A percentile compares a stretch with the other conserved stretches of the same genome.
Conservation (phyloP, 2,888 invertebrate genomes). For the Beris chalybata region DNA sequence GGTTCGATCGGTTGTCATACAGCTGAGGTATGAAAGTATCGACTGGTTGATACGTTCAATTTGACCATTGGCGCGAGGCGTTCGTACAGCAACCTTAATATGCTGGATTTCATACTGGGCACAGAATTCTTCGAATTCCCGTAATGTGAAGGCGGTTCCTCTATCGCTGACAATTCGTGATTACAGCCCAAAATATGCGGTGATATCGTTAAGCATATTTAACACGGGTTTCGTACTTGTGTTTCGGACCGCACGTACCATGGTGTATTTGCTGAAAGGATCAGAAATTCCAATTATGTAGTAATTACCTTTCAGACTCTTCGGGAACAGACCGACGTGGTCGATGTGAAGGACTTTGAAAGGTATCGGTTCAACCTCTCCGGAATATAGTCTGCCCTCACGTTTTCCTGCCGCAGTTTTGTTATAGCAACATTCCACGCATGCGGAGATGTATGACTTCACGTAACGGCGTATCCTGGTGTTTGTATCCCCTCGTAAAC, state of each 20-base stretch:
- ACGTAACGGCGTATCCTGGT: too few relatives aligned
- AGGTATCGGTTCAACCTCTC: too few relatives aligned
- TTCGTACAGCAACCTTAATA: constrained; percentile 9
- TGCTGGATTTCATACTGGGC: background rate
- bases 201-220: constrained; percentile 2
- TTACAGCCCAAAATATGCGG: constrained; percentile 5
- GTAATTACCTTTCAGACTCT: too few relatives aligned
- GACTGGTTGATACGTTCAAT: constrained; percentile 26
- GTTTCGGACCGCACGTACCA: constrained; percentile 25
- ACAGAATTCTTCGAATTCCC: constrained; percentile 6
- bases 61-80: constrained; percentile 22
- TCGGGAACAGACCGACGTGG: too few relatives aligned
- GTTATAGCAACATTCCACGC: too few relatives aligned
- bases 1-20: background rate
- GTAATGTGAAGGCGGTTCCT: constrained; percentile 17
- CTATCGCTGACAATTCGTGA: constrained; percentile 12
- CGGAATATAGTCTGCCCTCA: too few relatives aligned
- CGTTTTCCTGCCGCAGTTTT: too few relatives aligned
- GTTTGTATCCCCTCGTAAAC: too few relatives aligned
- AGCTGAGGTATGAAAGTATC: background rate
- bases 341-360: too few relatives aligned
- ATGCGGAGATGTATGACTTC: too few relatives aligned
- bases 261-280: too few relatives aligned
- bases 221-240: constrained; percentile 7
- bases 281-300: too few relatives aligned